Evolutionary conservation across 2,113 vertebrate genomes (phyloP).

Genomic region (Hemiprocne comata): DNA sequence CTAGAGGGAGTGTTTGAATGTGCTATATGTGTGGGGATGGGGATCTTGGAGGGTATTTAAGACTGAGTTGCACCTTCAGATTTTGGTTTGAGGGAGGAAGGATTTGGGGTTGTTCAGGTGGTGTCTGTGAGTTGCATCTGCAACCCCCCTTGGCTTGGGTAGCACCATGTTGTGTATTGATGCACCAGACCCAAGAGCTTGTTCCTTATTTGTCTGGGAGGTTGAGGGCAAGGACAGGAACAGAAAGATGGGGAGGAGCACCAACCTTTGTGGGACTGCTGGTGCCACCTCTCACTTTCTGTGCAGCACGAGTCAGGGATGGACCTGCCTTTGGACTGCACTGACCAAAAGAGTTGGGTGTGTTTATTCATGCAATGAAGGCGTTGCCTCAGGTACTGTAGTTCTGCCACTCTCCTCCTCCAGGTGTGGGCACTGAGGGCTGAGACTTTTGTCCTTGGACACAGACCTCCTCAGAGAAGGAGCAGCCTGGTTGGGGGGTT

Average conservation of each 20-base stretch:
- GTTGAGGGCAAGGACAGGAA: not conserved
- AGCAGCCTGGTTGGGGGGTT: not conserved
- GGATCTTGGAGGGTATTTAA: not conserved
- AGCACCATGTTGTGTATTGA: not conserved
- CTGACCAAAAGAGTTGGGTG: not conserved
- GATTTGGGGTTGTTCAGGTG: not conserved
- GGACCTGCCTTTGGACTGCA: not conserved
- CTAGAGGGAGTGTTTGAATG: constrained; percentile 63
- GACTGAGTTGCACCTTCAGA: not conserved
- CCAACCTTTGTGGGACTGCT: not conserved
- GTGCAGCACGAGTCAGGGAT: not conserved
- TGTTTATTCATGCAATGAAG: not conserved
- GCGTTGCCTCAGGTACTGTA: not conserved
- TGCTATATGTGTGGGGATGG: not conserved
- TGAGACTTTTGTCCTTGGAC: not conserved
- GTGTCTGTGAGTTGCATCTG: not conserved
- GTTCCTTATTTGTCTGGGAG: not conserved
- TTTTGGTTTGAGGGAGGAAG: not conserved
- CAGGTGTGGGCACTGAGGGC: not conserved
- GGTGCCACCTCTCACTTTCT: not conserved
- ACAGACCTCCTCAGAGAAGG: not conserved
- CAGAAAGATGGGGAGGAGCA: not conserved
- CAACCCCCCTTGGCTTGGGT: not conserved
- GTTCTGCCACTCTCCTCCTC: not conserved
- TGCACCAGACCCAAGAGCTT: not conserved